Percentiles rank a stretch among this genome's conserved stretches.
These are phyloP conservation scores for Molossus molossus DNA, from an alignment of 2,797 vertebrate genomes.

Conservation along the genomic window DNA sequence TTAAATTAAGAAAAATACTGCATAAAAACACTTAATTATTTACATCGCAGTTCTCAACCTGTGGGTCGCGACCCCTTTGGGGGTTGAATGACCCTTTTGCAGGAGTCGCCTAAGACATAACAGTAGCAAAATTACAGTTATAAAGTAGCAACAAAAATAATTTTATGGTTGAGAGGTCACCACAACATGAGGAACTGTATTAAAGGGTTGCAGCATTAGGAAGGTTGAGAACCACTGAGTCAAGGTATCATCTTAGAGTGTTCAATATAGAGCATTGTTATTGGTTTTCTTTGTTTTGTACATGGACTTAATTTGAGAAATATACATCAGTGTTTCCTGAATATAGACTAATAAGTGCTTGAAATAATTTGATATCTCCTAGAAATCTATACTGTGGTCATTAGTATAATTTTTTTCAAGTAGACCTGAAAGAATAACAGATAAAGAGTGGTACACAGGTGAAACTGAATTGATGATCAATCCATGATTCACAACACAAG, in stretches of 20 bases:
- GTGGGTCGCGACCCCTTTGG: no score
- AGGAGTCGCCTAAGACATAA: no score
- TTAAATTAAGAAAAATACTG: background rate
- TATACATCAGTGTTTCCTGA: background rate
- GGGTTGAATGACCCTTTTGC: no score
- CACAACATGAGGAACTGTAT: no score
- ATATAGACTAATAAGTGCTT: background rate
- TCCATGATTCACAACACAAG: background rate
- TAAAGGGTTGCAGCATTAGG: no score
- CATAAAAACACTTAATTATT: background rate
- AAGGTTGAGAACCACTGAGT: no score
- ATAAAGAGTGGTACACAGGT: background rate
- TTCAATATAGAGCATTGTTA: background rate
- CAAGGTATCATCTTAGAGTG: background rate
- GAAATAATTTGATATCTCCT: background rate
- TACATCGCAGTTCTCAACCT: background rate
- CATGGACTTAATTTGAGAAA: background rate
- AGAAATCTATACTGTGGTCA: background rate
- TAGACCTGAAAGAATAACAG: background rate
- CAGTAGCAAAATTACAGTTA: no score
- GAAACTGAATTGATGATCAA: background rate
- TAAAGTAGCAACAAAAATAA: no score
- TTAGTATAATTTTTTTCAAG: conserved; percentile 17
- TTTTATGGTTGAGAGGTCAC: no score
- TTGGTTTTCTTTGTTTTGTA: background rate